phyloP scores from a whole-genome alignment of 2,888 invertebrate species.

The Chrysolina oricalcia region DNA sequence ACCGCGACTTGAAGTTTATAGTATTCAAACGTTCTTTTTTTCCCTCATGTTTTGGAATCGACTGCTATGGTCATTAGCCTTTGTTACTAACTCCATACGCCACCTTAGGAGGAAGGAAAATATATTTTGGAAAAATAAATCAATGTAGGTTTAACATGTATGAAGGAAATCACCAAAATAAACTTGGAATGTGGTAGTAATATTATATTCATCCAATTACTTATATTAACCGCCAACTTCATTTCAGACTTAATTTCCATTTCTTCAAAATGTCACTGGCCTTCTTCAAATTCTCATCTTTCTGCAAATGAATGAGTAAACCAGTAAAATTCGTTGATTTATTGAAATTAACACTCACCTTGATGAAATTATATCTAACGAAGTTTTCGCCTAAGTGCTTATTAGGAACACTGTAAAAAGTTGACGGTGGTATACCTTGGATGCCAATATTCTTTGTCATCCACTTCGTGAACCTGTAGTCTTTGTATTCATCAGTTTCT shows the following conservation, averaged over 20 bases:
- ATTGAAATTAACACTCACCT: slow-evolving; percentile 74
- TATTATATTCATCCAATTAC: slow-evolving; percentile 1
- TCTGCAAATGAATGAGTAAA: slow-evolving; percentile 72
- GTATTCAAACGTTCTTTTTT: too few species aligned
- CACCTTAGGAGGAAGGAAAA: too few species aligned
- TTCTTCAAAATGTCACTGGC: slow-evolving; percentile 79
- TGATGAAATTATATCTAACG: slow-evolving; percentile 95
- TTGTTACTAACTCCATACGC: too few species aligned
- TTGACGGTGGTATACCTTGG: slow-evolving; percentile 94
- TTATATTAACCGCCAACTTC: slow-evolving; percentile 22
- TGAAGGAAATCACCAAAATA: background rate
- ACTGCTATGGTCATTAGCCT: too few species aligned
- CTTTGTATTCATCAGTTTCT: slow-evolving; percentile 84
- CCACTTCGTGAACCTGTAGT: slow-evolving; percentile 97
- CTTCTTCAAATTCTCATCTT: slow-evolving; percentile 82
- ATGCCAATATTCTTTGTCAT: slow-evolving; percentile 94
- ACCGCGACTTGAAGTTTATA: too few species aligned
- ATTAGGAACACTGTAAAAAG: slow-evolving; percentile 89
- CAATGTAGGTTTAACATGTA: background rate
- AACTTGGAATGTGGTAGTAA: background rate
- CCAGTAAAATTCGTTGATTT: background rate
- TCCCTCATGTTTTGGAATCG: too few species aligned
- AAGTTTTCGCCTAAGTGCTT: slow-evolving; percentile 88
- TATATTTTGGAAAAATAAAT: background rate
- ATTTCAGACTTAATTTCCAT: slow-evolving; percentile 71